Conservation (phyloP, 2,888 invertebrate species). For the Drosophila barbarae region DNA sequence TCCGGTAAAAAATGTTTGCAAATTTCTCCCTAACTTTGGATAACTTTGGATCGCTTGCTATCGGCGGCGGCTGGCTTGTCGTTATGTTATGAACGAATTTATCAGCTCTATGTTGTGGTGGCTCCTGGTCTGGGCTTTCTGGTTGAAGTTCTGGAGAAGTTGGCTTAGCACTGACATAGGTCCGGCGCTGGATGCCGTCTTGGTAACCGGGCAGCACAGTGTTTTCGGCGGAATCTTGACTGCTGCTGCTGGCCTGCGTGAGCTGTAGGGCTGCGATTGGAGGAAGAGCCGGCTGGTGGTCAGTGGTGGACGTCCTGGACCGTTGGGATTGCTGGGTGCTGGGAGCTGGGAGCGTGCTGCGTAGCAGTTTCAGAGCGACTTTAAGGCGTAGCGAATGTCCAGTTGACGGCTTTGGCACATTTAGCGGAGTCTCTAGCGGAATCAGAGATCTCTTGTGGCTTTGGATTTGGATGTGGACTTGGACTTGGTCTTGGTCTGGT, state of each 20-base stretch:
- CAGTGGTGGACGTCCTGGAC: constrained; percentile 19
- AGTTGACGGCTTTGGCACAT: constrained; percentile 56
- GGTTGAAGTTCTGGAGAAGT: constrained; percentile 77
- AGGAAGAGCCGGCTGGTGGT: constrained; percentile 6
- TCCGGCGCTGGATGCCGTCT: constrained; percentile 76
- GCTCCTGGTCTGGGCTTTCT: constrained; percentile 74
- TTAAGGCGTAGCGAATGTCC: constrained; percentile 47
- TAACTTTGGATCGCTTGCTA: constrained; percentile 33
- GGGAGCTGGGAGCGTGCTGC: background rate
- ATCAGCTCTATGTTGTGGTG: constrained; percentile 76
- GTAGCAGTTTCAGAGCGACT: constrained; percentile 28
- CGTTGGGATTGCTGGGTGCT: constrained; percentile 9
- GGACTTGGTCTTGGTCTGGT: constrained; percentile 37
- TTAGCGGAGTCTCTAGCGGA: constrained; percentile 21
- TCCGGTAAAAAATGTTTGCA: constrained; percentile 76
- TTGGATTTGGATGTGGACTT: constrained; percentile 13
- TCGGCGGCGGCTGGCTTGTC: constrained; percentile 53
- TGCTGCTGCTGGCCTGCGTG: constrained; percentile 29
- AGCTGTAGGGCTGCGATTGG: constrained; percentile 10
- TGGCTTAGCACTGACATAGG: constrained; percentile 79
- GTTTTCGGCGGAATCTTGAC: constrained; percentile 75
- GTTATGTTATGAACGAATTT: constrained; percentile 80
- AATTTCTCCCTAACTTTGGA: constrained; percentile 62
- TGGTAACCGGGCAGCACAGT: constrained; percentile 72
- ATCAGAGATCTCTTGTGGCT: constrained; percentile 23